A percentile compares a stretch with the other conserved stretches of the same genome.
phyloP scores from a whole-genome alignment of 2,797 vertebrate species.

The Parauchenoglanis punctatus region DNA sequence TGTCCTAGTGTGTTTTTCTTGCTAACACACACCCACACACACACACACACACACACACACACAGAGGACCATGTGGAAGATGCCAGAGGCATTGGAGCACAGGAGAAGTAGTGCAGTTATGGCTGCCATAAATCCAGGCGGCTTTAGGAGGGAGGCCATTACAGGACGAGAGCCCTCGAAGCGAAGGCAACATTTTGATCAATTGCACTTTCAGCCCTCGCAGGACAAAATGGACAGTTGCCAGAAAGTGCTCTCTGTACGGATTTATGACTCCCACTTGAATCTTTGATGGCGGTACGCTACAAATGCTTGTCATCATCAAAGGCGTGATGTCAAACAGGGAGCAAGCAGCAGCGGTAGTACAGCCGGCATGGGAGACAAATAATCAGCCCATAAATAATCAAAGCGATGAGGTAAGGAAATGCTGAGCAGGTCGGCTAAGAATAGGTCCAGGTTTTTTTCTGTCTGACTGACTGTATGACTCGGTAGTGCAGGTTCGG shows the following conservation, averaged over 20 bases:
- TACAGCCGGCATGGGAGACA: slow-evolving; percentile 2
- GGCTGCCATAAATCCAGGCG: slow-evolving; percentile 66
- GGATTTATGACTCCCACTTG: slow-evolving; percentile 29
- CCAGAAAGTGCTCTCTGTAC: slow-evolving; percentile 44
- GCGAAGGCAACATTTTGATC: slow-evolving; percentile 50
- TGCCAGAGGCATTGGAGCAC: slow-evolving; percentile 61
- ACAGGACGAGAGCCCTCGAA: slow-evolving; percentile 50
- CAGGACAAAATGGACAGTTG: slow-evolving; percentile 51
- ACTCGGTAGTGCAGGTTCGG: neutral
- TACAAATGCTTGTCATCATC: slow-evolving; percentile 12
- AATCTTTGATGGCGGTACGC: slow-evolving; percentile 32
- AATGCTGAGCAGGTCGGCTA: neutral
- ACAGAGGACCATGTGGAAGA: slow-evolving; percentile 60
- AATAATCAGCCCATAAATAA: slow-evolving; percentile 16
- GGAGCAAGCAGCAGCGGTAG: neutral
- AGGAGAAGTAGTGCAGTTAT: slow-evolving; percentile 63
- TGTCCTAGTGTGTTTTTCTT: slow-evolving; percentile 61
- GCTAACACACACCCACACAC: slow-evolving; percentile 20
- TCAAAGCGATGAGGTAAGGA: slow-evolving; percentile 15
- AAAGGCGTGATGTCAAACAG: slow-evolving; percentile 23
- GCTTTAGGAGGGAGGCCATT: slow-evolving; percentile 57
- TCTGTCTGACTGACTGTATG: neutral
- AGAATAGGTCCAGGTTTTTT: neutral
- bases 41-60: slow-evolving; percentile 28
- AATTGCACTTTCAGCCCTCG: slow-evolving; percentile 50